Evolutionary conservation across 2,113 vertebrate species (phyloP), one percentile per base, ranked within the genome.

Genomic region (Rhabdornis inornatus): DNA sequence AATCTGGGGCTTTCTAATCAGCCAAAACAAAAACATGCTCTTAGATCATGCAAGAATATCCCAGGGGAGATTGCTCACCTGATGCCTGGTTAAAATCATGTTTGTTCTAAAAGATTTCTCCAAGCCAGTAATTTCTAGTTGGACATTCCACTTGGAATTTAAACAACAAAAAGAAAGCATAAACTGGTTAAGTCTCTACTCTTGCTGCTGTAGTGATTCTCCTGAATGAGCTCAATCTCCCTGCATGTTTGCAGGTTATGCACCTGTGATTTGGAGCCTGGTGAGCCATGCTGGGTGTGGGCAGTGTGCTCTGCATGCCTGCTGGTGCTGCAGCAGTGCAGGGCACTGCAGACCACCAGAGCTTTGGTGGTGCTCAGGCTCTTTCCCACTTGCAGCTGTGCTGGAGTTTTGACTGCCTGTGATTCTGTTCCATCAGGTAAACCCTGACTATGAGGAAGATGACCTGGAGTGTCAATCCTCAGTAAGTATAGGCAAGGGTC

Each of bases 371-470:
- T 23, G n/a, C 71, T 79, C 98, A 97, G 94, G 60, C 97, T 98
- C 96, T 75, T 98, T 98, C 69, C 87, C 68, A 2, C 79, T 14
- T 72, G 31, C 81, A 85, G 74, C 95, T 72, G 52, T 83, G 97
- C 98, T 96, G 96, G 80, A 96, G 68, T 91, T 94, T 97, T 98
- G 97, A 98, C 97, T 98, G 97, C 97, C 96, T 97, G 93, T 97
- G 98, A 95, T 98, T 98, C 97, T 98, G 96, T 98, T 96, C 83
- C 97, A 96, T 96, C 98, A 99, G 99, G 99, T 98, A 97, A 99
- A 99, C 98, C 98, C 98, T 97, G 99, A 99, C 96, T 99, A 98
- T 98, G 99, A 99, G 97, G 99, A 99, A 97, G 99, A 99, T 96
- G 98, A 98, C 95, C 98, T 98, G 92, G 99, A 99, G 95, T 98